These are phyloP conservation scores for Pandion haliaetus DNA, from an alignment of 2,113 vertebrate genomes.

Conservation along the genomic window DNA sequence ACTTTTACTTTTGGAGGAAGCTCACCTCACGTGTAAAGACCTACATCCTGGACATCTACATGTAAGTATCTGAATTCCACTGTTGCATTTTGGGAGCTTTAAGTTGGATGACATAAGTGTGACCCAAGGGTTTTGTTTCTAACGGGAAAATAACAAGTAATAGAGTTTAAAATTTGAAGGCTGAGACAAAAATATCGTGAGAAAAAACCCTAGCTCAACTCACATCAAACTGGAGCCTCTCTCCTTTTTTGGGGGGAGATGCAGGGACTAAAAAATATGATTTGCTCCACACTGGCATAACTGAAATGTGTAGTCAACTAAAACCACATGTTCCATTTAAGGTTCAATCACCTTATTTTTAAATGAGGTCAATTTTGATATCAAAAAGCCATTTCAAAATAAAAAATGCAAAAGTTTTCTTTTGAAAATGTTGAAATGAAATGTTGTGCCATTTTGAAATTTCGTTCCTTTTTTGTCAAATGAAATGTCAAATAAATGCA, in stretches of 20 bases:
- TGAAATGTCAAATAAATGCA: constrained; percentile 36
- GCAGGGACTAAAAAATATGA: neutral
- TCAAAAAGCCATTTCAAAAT: constrained; percentile 1
- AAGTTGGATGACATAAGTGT: neutral
- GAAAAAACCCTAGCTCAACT: neutral
- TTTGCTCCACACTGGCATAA: neutral
- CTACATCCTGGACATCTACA: neutral
- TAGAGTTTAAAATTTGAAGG: neutral
- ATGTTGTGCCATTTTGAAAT: constrained; percentile 14
- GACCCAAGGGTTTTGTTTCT: neutral
- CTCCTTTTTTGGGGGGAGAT: neutral
- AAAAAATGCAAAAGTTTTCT: constrained; percentile 32
- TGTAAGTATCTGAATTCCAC: neutral
- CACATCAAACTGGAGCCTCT: neutral
- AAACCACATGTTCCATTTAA: neutral
- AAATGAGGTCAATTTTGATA: constrained; percentile 49
- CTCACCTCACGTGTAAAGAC: neutral
- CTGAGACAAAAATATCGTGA: neutral
- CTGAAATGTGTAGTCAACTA: neutral
- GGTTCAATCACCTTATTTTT: neutral
- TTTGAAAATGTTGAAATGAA: constrained; percentile 39
- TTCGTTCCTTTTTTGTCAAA: neutral
- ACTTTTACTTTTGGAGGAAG: neutral
- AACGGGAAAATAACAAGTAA: neutral
- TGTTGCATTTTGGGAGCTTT: neutral